Evolutionary conservation across 2,113 vertebrate genomes (phyloP).

Genomic region (Micronycteris hirsuta): DNA sequence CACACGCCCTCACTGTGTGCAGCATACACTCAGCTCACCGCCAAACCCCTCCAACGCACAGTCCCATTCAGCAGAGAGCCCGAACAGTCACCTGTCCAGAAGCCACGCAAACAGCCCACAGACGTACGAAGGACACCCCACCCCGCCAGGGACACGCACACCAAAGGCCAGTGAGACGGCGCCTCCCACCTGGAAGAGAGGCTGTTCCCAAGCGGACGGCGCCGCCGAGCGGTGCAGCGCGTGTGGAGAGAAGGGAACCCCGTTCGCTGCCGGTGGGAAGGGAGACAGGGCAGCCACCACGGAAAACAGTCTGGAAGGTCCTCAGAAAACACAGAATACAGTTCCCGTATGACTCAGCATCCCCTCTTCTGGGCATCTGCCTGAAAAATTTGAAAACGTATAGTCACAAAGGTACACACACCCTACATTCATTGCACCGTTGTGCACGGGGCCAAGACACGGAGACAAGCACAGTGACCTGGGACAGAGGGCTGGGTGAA

Average conservation of each 20-base stretch:
- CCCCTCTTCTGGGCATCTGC: not conserved
- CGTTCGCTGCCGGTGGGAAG: not conserved
- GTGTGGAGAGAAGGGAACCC: no score
- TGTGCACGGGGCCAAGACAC: not conserved
- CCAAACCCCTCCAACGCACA: not conserved
- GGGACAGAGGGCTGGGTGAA: not conserved
- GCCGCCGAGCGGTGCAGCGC: not conserved
- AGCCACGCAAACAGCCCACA: not conserved
- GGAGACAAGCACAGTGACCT: not conserved
- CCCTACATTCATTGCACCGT: fast-evolving
- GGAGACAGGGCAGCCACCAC: fast-evolving
- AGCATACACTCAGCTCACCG: not conserved
- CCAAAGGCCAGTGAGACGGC: not conserved
- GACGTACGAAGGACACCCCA: no score
- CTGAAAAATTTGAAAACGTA: not conserved
- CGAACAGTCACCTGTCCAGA: not conserved
- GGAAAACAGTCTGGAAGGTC: not conserved
- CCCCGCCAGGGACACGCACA: not conserved
- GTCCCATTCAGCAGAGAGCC: not conserved
- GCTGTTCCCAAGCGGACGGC: not conserved
- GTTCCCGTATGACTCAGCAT: not conserved
- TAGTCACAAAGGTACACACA: not conserved
- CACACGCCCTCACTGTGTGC: fast-evolving
- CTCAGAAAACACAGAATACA: not conserved
- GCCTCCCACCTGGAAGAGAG: not conserved